Evolutionary conservation across 2,797 vertebrate species (phyloP).

Genomic region (Sternarchorhynchus goeldii): DNA sequence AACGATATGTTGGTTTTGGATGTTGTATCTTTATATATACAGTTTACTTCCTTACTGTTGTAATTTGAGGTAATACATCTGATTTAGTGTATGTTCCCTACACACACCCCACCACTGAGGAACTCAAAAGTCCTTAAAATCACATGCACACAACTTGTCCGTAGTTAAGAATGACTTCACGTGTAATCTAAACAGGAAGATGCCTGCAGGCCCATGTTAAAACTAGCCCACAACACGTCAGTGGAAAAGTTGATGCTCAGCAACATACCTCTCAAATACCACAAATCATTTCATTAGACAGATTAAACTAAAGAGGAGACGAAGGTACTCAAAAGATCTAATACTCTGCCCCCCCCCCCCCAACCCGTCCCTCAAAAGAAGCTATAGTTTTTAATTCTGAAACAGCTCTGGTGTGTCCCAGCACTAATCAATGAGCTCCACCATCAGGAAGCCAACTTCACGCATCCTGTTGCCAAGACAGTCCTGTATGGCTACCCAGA

Average conservation of each 20-base stretch:
- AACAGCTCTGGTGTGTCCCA: conserved; percentile 69
- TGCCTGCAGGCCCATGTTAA: no score
- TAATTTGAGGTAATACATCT: no score
- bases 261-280: conserved; percentile 48
- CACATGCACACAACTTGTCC: no score
- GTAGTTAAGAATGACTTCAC: no score
- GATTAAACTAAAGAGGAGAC: conserved; percentile 56
- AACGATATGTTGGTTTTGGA: no score
- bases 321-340: conserved; percentile 59
- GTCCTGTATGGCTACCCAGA: conserved; percentile 68
- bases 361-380: conserved; percentile 53
- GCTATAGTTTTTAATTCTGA: conserved; percentile 73
- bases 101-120: no score
- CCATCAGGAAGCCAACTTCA: conserved; percentile 69
- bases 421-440: conserved; percentile 75
- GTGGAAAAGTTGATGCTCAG: not conserved
- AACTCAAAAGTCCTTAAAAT: no score
- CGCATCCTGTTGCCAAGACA: conserved; percentile 69
- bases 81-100: no score
- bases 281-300: conserved; percentile 63
- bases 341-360: conserved; percentile 65
- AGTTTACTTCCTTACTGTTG: no score
- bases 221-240: conserved; percentile 6
- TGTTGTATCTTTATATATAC: no score
- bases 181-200: no score